phyloP scores from a whole-genome alignment of 2,797 vertebrate species.

The Scolopax bukidnonensis region DNA sequence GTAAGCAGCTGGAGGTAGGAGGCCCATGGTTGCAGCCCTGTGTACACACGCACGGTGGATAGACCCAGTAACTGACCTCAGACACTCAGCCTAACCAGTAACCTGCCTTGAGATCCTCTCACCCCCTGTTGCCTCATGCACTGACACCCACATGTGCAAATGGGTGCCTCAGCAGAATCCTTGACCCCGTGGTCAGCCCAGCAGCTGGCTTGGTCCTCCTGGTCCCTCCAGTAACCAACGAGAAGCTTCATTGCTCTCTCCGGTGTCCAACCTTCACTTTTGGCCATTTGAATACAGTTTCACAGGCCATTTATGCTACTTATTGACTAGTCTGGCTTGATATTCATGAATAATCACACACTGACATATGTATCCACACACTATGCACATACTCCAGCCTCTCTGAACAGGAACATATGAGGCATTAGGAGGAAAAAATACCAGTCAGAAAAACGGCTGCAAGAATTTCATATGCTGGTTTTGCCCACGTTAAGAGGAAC shows the following conservation, averaged over 20 bases:
- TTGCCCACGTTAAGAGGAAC: not conserved
- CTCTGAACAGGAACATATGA: not conserved
- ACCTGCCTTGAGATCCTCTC: not conserved
- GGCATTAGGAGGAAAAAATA: not conserved
- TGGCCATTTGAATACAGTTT: not conserved
- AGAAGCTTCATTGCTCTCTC: not conserved
- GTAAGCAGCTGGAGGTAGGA: not conserved
- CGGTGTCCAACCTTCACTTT: not conserved
- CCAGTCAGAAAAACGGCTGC: not conserved
- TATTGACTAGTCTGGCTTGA: fast-evolving
- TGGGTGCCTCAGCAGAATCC: fast-evolving
- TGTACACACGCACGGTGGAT: no score
- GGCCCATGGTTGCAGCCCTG: not conserved
- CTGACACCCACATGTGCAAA: not conserved
- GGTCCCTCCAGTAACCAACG: not conserved
- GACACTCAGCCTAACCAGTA: not conserved
- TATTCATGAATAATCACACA: not conserved
- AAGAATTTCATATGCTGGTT: not conserved
- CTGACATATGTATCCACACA: fast-evolving
- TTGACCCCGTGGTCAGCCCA: not conserved
- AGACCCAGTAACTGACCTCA: not conserved
- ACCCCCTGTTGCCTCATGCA: not conserved
- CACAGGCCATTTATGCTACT: not conserved
- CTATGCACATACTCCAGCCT: not conserved
- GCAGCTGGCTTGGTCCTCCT: not conserved